A percentile compares a stretch with the other conserved stretches of the same genome.
phyloP scores from a whole-genome alignment of 2,888 invertebrate genomes.

The Pseudoips prasinana region DNA sequence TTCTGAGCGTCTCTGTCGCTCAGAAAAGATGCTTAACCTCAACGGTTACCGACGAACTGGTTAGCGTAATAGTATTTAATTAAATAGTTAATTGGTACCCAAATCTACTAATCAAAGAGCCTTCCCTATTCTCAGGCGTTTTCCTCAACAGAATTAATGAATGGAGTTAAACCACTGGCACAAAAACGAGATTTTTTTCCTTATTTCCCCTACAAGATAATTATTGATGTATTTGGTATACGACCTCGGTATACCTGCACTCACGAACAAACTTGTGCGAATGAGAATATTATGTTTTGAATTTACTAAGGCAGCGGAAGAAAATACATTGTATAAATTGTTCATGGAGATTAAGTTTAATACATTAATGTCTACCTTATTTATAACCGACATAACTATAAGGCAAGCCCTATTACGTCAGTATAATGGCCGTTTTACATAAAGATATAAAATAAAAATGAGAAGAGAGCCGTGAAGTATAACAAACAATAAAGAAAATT shows the following conservation, averaged over 20 bases:
- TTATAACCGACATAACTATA: slow-evolving; percentile 11
- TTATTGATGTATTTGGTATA: slow-evolving; percentile 70
- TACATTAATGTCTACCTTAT: slow-evolving; percentile 23
- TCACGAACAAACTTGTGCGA: slow-evolving; percentile 58
- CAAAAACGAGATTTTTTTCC: slow-evolving; percentile 49
- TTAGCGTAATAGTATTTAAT: no score
- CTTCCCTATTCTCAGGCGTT: no score
- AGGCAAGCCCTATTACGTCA: slow-evolving; percentile 4
- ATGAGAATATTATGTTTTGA: slow-evolving; percentile 50
- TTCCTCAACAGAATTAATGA: slow-evolving; percentile 57
- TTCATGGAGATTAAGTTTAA: slow-evolving; percentile 36
- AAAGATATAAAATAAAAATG: slow-evolving; percentile 1
- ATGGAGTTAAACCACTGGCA: slow-evolving; percentile 54
- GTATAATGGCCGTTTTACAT: slow-evolving; percentile 1
- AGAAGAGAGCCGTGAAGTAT: no score
- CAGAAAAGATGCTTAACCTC: no score
- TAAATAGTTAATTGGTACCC: no score
- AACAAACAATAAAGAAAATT: no score
- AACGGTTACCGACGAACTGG: no score
- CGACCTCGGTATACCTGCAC: slow-evolving; percentile 59
- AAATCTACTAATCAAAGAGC: no score
- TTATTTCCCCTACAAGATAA: slow-evolving; percentile 54
- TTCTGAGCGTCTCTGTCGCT: no score
- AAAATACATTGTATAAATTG: slow-evolving; percentile 44
- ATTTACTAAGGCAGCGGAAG: slow-evolving; percentile 39